Conservation (phyloP, 2,888 invertebrate species). For the Sarcophaga subvicina region DNA sequence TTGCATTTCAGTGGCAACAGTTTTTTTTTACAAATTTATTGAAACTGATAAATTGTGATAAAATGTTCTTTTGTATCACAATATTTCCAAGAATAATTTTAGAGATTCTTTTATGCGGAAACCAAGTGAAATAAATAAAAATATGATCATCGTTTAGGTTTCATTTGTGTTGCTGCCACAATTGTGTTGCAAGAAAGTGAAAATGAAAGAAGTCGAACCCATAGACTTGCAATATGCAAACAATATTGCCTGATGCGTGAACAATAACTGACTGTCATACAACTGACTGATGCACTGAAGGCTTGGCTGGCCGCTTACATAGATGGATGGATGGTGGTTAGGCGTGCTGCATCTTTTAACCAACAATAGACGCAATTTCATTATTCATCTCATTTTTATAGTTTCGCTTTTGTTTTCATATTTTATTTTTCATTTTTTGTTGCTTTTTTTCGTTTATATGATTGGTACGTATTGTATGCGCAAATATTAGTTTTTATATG, state of each 20-base stretch:
- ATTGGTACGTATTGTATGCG: conserved; percentile 31
- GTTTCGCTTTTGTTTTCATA: conserved; percentile 57
- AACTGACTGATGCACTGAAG: neutral
- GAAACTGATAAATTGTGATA: too few species aligned
- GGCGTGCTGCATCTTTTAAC: conserved; percentile 34
- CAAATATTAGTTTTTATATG: conserved; percentile 54
- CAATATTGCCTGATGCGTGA: conserved; percentile 52
- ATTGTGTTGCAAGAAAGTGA: conserved; percentile 24
- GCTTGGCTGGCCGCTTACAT: neutral
- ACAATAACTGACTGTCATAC: neutral
- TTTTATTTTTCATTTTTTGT: neutral
- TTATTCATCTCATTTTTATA: conserved; percentile 55
- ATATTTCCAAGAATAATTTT: too few species aligned
- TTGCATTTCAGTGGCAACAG: too few species aligned
- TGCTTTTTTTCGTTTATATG: neutral
- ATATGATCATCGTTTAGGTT: conserved; percentile 13
- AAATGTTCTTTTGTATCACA: too few species aligned
- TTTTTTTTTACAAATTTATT: too few species aligned
- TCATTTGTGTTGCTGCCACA: neutral
- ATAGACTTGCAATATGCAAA: conserved; percentile 49
- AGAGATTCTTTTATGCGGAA: too few species aligned
- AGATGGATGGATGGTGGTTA: conserved; percentile 24
- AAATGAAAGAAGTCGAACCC: neutral
- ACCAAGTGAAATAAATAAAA: neutral
- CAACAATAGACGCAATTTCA: conserved; percentile 51